These are phyloP conservation scores for Petromus typicus DNA, from an alignment of 2,113 vertebrate genomes.

Conservation along the genomic window DNA sequence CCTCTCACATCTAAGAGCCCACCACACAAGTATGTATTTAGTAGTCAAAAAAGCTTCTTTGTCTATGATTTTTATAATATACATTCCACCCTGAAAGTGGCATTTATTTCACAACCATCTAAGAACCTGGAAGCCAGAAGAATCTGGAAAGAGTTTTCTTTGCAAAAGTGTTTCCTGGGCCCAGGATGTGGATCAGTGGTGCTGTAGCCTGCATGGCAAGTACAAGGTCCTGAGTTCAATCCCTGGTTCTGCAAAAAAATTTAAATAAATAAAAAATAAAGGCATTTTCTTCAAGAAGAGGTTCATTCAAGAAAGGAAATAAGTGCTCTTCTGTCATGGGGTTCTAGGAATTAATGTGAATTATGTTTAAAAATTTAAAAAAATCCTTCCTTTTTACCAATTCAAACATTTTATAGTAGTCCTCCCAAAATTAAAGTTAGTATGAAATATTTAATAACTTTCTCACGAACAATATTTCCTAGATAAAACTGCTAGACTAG, in stretches of 20 bases:
- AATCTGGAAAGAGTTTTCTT: background rate
- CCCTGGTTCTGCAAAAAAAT: too few species aligned
- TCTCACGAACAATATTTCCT: background rate
- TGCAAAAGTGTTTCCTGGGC: background rate
- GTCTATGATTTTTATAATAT: background rate
- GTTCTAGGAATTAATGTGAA: background rate
- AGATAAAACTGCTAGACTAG: background rate
- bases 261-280: too few species aligned
- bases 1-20: background rate
- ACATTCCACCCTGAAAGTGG: slow-evolving; percentile 15
- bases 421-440: background rate
- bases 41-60: background rate
- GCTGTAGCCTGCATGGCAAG: too few species aligned
- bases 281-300: too few species aligned
- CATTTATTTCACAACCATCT: background rate
- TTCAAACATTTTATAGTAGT: background rate
- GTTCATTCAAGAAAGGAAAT: background rate
- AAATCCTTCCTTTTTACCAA: background rate
- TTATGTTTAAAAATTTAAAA: background rate
- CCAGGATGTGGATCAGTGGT: too few species aligned
- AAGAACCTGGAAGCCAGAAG: background rate
- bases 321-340: background rate
- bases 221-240: too few species aligned
- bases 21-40: background rate
- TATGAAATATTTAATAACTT: background rate